Evolutionary conservation across 2,797 vertebrate genomes (phyloP), one percentile per base, ranked within the genome.

Genomic region (Neopelma chrysocephalum): DNA sequence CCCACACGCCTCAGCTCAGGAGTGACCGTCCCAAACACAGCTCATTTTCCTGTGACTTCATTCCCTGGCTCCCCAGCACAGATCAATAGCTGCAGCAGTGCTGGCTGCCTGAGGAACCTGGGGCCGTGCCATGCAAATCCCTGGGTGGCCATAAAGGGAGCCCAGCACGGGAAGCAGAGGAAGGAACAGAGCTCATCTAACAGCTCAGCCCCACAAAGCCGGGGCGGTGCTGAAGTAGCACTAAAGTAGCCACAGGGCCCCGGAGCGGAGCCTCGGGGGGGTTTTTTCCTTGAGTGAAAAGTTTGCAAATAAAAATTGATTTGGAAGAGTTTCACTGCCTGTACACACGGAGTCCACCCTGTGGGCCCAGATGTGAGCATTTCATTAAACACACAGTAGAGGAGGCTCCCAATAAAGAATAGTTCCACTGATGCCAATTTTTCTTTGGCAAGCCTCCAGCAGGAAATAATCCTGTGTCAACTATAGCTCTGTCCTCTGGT

Each of bases 371-470:
- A 97, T 96, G 94, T 95, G 95, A 61, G 10, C 36, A 22, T 29
- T 96, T 97, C 94, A 96, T 97, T 94, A 96, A 97, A 96, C 42
- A 26, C 94, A 94, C 77, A 89, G 95, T 93, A 79, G 26, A 95
- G 73, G 73, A 93, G 87, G 76, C 64, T 87, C 12, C 4, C 72
- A 89, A 51, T 80, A 84, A 95, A 57, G 90, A 96, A 91, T 65
- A 92, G 93, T 64, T 66, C 20, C 5, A 76, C 60, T 40, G 38
- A 10, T 0, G 90, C 96, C 91, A 95, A 87, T 94, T 95, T 92
- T 93, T 76, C 76, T 77, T 79, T 95, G 97, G 97, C 97, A 82
- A 93, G 50, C 47, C 32, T 94, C 97, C 98, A 98, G 86, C 88
- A 94, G 92, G 83, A 95, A 97, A 95, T 62, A 95, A 95, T 94